A percentile compares a stretch with the other conserved stretches of the same genome.
phyloP scores from a whole-genome alignment of 92 coral and sea anemone genomes.

The Parazoanthus darwini region DNA sequence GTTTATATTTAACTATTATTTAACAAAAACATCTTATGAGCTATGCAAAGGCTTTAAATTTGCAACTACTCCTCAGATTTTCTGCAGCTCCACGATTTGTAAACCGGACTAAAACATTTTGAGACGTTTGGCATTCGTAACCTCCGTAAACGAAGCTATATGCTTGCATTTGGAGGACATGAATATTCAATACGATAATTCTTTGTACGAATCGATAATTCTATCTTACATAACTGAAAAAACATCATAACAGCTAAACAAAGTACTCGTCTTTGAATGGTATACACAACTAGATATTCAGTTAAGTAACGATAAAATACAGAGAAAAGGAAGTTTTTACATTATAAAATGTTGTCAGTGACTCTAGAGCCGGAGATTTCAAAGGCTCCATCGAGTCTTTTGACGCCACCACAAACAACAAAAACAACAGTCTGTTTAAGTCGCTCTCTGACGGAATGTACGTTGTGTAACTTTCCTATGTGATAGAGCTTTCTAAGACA shows the following conservation, averaged over 20 bases:
- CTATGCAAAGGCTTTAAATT: not conserved
- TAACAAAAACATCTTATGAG: slow-evolving; percentile 24
- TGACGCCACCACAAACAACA: not conserved
- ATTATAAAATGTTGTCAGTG: not conserved
- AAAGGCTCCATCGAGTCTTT: too few relatives aligned
- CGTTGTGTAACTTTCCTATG: not conserved
- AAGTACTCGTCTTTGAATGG: too few relatives aligned
- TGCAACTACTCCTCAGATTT: not conserved
- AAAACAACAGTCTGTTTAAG: not conserved
- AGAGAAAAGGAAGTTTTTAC: not conserved
- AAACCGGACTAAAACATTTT: not conserved
- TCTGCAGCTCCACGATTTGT: not conserved
- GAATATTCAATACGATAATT: not conserved
- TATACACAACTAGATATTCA: not conserved
- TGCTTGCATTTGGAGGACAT: not conserved
- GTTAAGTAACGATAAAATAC: not conserved
- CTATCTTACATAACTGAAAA: too few relatives aligned
- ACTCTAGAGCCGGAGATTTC: not conserved
- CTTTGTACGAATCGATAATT: not conserved
- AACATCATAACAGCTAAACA: too few relatives aligned
- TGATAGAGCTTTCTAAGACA: not conserved
- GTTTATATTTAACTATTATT: slow-evolving; percentile 6
- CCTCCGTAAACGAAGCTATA: not conserved
- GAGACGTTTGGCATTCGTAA: not conserved
- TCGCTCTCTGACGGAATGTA: not conserved